A percentile compares a stretch with the other conserved stretches of the same genome.
These are phyloP conservation scores for Unio delphinus DNA, from an alignment of 2,888 invertebrate species.

Conservation along the genomic window DNA sequence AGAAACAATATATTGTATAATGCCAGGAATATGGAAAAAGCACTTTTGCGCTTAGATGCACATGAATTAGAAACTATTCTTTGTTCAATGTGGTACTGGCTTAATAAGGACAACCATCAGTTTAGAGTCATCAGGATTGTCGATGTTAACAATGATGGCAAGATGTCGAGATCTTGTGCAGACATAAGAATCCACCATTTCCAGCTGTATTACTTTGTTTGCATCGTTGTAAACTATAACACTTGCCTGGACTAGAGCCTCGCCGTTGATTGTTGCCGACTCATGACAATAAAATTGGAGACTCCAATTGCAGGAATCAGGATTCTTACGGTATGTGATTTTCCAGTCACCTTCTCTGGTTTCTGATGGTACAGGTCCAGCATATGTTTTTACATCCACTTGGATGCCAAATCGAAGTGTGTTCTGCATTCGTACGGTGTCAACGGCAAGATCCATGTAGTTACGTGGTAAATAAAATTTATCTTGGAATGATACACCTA, in stretches of 20 bases:
- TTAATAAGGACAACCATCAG: slow-evolving; percentile 67
- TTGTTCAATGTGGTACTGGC: slow-evolving; percentile 54
- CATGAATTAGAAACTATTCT: background rate
- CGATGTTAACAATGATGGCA: slow-evolving; percentile 53
- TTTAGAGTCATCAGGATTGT: slow-evolving; percentile 53
- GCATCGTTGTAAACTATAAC: slow-evolving; percentile 65
- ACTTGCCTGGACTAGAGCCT: slow-evolving; percentile 64
- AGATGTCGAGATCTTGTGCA: slow-evolving; percentile 63
- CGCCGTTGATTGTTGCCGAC: slow-evolving; percentile 64
- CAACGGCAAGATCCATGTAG: slow-evolving; percentile 67
- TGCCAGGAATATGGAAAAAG: background rate
- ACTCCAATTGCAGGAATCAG: slow-evolving; percentile 57
- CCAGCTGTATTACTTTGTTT: slow-evolving; percentile 68
- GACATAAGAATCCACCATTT: slow-evolving; percentile 51
- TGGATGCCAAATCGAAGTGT: slow-evolving; percentile 69
- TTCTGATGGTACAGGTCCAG: slow-evolving; percentile 67
- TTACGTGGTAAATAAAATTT: slow-evolving; percentile 67
- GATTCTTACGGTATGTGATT: slow-evolving; percentile 69
- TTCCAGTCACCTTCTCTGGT: slow-evolving; percentile 69
- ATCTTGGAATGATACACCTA: slow-evolving; percentile 59
- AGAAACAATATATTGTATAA: no score
- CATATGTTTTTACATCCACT: slow-evolving; percentile 69
- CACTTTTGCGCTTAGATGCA: background rate
- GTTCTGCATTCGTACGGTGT: slow-evolving; percentile 70
- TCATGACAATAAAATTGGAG: slow-evolving; percentile 69